phyloP scores from a whole-genome alignment of 2,797 vertebrate species.

The Coreius guichenoti region DNA sequence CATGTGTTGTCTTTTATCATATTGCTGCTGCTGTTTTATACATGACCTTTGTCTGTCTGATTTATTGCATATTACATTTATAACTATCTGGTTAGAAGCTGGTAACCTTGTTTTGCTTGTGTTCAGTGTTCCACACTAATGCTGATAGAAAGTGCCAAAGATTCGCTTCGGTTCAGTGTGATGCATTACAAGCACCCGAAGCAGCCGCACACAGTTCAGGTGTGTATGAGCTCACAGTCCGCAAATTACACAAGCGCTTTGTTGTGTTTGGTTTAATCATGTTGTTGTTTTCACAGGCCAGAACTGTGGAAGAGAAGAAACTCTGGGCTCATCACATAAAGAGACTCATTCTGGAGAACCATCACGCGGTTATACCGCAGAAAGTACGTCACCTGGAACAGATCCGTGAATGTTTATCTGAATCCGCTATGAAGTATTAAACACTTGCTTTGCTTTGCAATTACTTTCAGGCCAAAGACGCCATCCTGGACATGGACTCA shows the following conservation, averaged over 20 bases:
- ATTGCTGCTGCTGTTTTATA: neutral
- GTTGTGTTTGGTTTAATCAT: conserved; percentile 3
- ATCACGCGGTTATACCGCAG: conserved; percentile 90
- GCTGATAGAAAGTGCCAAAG: conserved; percentile 93
- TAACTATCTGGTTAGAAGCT: neutral
- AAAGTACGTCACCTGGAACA: conserved; percentile 77
- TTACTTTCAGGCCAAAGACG: conserved; percentile 87
- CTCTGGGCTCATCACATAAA: conserved; percentile 96
- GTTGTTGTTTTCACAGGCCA: conserved; percentile 78
- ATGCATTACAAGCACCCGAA: conserved; percentile 95
- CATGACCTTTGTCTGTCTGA: neutral
- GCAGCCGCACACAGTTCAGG: conserved; percentile 93
- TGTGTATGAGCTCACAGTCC: conserved; percentile 66
- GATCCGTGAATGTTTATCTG: neutral
- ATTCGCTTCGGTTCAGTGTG: conserved; percentile 93
- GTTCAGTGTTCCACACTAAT: conserved; percentile 92
- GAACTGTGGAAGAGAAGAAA: conserved; percentile 90
- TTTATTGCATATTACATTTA: too few relatives aligned
- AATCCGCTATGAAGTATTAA: neutral
- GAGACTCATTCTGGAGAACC: conserved; percentile 96
- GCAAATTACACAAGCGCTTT: neutral
- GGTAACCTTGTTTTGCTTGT: conserved; percentile 15
- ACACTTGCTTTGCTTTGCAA: conserved; percentile 29
- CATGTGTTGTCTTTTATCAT: neutral
- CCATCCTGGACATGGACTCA: conserved; percentile 89